Base-by-base conservation (phyloP, 2,888 invertebrate species). In the Sipha maydis region DNA sequence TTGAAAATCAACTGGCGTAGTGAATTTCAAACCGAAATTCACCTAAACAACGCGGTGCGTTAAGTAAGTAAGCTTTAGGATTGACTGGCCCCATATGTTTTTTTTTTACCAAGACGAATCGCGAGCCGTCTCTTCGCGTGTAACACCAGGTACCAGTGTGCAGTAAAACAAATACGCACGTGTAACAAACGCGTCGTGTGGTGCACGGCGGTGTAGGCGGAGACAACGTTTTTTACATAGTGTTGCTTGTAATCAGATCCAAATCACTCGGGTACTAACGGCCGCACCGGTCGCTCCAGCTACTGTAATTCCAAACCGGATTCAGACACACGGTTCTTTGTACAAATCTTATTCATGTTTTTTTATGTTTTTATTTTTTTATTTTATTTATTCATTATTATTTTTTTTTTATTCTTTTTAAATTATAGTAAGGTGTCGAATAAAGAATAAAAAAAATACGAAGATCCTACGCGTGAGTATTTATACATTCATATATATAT, bases 231-330 rank as follows among this genome's bases (percentile, higher is more conserved):
- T 34, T 85, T 85, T 85, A 78, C 78, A 71, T 69, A 78, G 41
- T 78, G 85, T 78, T 48, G 77, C 67, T 85, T 69, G 85, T 85
- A 85, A 85, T 85, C 85, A 85, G 85, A 85, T 78, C 85, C 85
- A 41, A 85, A 85, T 78, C 77, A 21, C 25, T 76, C 85, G 77
- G 77, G 84, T 48, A 14, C 34, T n/a, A n/a, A n/a, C n/a, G 0
- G 3, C 75, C 17, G 9, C 38, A 34, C 25, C 73, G 84, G 84
- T 76, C 28, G 61, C 21, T 3, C 56, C 38, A 61, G 85, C 85
- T 85, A 85, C 85, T 78, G 85, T 85, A 85, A 85, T 85, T 85
- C 85, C 85, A 85, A 85, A 85, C 85, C 85, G 85, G 85, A 85
- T 85, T 85, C 56, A 69, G 69, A 21, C 19, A 38, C 69, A 73